phyloP scores from a whole-genome alignment of 1,140 invertebrate species.

The Rhagoletis pomonella region DNA sequence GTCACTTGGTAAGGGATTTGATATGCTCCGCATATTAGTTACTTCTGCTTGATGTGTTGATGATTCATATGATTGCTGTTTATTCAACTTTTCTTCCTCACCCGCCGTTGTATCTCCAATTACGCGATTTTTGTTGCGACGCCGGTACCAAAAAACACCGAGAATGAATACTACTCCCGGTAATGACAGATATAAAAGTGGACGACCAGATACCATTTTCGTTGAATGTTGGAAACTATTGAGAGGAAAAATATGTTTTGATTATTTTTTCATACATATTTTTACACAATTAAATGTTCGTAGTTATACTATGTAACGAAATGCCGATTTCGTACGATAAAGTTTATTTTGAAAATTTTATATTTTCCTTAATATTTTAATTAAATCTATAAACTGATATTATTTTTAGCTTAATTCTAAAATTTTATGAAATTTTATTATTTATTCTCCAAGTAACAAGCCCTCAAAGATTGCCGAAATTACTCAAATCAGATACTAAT shows the following conservation, averaged over 20 bases:
- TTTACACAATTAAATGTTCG: too few relatives aligned
- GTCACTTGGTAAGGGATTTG: conserved; percentile 45
- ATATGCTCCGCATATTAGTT: conserved; percentile 34
- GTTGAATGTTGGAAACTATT: conserved; percentile 72
- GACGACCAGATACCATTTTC: conserved; percentile 74
- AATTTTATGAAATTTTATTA: too few relatives aligned
- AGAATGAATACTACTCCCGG: conserved; percentile 73
- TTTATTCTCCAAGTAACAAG: too few relatives aligned
- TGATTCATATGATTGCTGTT: neutral
- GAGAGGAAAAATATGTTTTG: conserved; percentile 12
- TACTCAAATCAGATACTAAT: too few relatives aligned
- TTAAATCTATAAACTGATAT: too few relatives aligned
- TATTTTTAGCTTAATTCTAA: too few relatives aligned
- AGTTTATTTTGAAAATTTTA: too few relatives aligned
- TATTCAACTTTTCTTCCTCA: conserved; percentile 15
- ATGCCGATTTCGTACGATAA: too few relatives aligned
- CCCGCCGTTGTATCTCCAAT: conserved; percentile 52
- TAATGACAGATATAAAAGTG: conserved; percentile 72
- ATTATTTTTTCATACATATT: neutral
- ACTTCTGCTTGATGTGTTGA: conserved; percentile 10
- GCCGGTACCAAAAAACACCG: conserved; percentile 73
- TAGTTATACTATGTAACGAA: too few relatives aligned
- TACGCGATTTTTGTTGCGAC: conserved; percentile 72
- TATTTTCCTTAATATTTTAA: too few relatives aligned
- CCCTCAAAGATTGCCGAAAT: too few relatives aligned